phyloP scores from a whole-genome alignment of 2,797 vertebrate species.

The Prunella strophiata region DNA sequence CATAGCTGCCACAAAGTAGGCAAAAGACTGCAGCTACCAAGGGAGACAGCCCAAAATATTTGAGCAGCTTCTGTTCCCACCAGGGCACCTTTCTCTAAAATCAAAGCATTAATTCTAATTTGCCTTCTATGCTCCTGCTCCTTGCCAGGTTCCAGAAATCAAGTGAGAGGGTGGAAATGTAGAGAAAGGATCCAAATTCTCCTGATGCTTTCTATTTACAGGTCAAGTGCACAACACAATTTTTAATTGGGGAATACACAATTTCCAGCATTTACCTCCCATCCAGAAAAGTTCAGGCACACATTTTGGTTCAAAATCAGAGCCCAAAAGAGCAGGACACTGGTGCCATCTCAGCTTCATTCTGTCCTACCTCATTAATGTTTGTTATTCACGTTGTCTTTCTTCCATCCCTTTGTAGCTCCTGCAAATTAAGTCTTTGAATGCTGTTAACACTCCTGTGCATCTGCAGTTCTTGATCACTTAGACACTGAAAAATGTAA shows the following conservation, averaged over 20 bases:
- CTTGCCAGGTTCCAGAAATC: neutral
- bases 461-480: conserved; percentile 25
- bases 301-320: neutral
- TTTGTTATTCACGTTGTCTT: neutral
- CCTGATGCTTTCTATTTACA: neutral
- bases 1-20: neutral
- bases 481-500: neutral
- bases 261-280: neutral
- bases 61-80: conserved; percentile 18
- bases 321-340: neutral
- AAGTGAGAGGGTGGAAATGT: neutral
- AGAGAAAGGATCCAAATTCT: neutral
- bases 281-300: neutral
- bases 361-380: neutral
- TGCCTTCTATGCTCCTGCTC: neutral
- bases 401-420: conserved; percentile 46
- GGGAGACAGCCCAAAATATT: conserved; percentile 2
- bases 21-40: neutral
- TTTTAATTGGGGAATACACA: neutral
- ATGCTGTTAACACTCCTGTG: conserved; percentile 28
- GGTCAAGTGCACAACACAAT: neutral
- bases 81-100: neutral
- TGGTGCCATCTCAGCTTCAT: neutral
- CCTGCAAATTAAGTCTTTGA: conserved; percentile 52
- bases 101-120: neutral